Evolutionary conservation across 2,113 vertebrate species (phyloP).

Genomic region (Morone saxatilis): DNA sequence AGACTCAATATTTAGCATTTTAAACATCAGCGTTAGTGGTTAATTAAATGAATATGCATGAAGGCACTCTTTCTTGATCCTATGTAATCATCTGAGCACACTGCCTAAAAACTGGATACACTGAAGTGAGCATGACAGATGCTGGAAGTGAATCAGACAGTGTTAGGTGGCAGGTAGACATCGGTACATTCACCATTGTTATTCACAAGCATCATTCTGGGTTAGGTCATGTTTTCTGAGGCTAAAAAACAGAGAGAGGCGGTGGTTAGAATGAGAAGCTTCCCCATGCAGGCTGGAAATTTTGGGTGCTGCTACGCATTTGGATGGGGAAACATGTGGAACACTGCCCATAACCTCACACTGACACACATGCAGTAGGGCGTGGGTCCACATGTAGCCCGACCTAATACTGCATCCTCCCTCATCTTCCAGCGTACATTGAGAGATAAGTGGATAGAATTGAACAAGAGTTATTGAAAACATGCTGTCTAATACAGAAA

Average conservation of each 20-base stretch:
- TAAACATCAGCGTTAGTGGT: slow-evolving; percentile 42
- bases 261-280: slow-evolving; percentile 54
- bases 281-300: slow-evolving; percentile 47
- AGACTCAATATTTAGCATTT: slow-evolving; percentile 13
- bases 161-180: slow-evolving; percentile 31
- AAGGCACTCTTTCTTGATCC: slow-evolving; percentile 51
- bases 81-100: slow-evolving; percentile 30
- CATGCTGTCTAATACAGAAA: slow-evolving; percentile 12
- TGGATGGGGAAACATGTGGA: slow-evolving; percentile 13
- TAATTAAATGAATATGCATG: slow-evolving; percentile 50
- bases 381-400: slow-evolving; percentile 21
- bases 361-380: slow-evolving; percentile 6
- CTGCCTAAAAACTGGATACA: slow-evolving; percentile 49
- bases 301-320: not conserved
- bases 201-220: slow-evolving; percentile 64
- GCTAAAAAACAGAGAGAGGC: slow-evolving; percentile 66
- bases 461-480: slow-evolving; percentile 8
- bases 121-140: slow-evolving; percentile 45
- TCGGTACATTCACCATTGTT: slow-evolving; percentile 31
- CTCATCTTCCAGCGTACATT: slow-evolving; percentile 7
- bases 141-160: slow-evolving; percentile 70
- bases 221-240: slow-evolving; percentile 65
- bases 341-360: not conserved
- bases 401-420: not conserved
- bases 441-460: not conserved